Conservation (phyloP, 2,888 invertebrate genomes). For the Hipparchia sbordonii region DNA sequence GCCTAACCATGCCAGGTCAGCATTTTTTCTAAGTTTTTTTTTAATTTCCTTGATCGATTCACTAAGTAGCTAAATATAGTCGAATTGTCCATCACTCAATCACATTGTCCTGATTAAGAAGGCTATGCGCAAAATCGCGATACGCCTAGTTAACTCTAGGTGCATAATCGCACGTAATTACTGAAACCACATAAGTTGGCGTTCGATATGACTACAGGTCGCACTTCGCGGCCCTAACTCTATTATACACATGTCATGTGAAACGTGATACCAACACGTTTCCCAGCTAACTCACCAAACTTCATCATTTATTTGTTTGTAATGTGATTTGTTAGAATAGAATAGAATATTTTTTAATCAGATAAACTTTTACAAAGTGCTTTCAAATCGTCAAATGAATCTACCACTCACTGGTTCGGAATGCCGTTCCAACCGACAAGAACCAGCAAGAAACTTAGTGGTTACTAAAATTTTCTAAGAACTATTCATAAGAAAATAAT, state of each 20-base stretch:
- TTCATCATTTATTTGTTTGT: background rate
- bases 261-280: slow-evolving; percentile 25
- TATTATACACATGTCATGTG: slow-evolving; percentile 30
- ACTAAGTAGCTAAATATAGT: background rate
- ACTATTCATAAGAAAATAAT: too few species aligned
- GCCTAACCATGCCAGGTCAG: too few species aligned
- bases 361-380: too few species aligned
- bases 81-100: background rate
- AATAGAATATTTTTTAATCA: too few species aligned
- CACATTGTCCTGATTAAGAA: background rate
- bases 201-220: slow-evolving; percentile 27
- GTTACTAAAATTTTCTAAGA: too few species aligned
- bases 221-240: slow-evolving; percentile 27
- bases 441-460: too few species aligned
- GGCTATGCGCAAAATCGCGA: too few species aligned
- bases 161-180: slow-evolving; percentile 39
- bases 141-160: slow-evolving; percentile 5
- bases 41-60: too few species aligned
- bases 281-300: background rate
- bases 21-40: slow-evolving; percentile 27
- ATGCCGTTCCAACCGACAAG: too few species aligned
- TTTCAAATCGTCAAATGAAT: too few species aligned
- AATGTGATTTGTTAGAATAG: too few species aligned
- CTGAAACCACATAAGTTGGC: slow-evolving; percentile 28
- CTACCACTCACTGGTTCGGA: too few species aligned